Base-by-base conservation (phyloP, 2,113 vertebrate genomes). In the Chamaetylas fuelleborni region DNA sequence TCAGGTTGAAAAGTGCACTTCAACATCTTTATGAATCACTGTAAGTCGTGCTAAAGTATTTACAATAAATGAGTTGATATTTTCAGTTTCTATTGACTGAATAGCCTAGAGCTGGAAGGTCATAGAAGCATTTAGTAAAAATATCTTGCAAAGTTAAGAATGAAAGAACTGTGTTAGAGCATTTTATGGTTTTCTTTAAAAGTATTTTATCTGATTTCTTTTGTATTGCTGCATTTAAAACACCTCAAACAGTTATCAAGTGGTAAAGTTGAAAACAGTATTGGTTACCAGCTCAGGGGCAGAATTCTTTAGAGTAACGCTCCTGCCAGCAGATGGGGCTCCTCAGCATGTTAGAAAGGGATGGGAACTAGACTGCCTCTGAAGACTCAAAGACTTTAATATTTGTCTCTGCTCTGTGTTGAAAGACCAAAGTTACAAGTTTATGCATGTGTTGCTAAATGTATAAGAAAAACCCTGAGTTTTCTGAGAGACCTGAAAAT, bases 321-420 rank as follows among this genome's bases (percentile, higher is more conserved):
- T 90, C n/a, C 10, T 58, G 29, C 87, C 93, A 96, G 92, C 71
- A 97, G 96, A 87, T 95, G 96, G 93, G 53, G 85, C 47, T 53
- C 31, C 77, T 91, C 69, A 66, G 79, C 23, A 4, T 34, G 33
- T 70, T 74, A 47, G 82, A 42, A 78, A 60, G 45, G 33, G 20
- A 34, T 50, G 34, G 33, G 6, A 13, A 18, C 28, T 81, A 6
- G 47, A 51, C 36, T 45, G 22, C 23, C 18, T 57, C 33, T 78
- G 10, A 61, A 33, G 33, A 13, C 43, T n/a, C 36, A 28, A 36
- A 58, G 34, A 15, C 10, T 76, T 74, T 14, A 65, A 17, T 18
- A 22, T 58, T 86, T 58, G 16, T 29, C 13, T 81, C 65, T 54
- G 38, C 72, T 81, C 36, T 64, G 8, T 8, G 4, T 51, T 40